Conservation (phyloP, 2,113 vertebrate species). For the Mormoops blainvillei region DNA sequence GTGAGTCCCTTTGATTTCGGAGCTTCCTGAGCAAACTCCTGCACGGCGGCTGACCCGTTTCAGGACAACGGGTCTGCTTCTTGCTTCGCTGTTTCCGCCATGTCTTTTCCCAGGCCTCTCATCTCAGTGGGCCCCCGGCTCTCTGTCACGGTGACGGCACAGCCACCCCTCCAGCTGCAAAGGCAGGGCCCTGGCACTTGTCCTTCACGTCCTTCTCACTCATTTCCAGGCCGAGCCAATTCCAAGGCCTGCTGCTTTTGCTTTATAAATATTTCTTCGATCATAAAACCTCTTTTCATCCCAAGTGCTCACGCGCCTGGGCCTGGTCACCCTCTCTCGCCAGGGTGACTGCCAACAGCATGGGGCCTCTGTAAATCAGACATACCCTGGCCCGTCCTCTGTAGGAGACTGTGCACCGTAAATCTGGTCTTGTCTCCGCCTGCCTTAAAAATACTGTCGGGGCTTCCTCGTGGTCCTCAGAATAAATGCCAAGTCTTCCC, state of each 20-base stretch:
- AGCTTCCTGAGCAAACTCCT: background rate
- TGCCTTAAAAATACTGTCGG: background rate
- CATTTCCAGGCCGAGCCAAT: background rate
- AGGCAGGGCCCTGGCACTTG: background rate
- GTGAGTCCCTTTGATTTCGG: background rate
- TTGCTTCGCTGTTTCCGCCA: background rate
- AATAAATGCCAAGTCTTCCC: background rate
- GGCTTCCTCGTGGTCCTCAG: background rate
- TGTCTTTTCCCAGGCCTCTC: too few species aligned
- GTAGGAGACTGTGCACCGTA: background rate
- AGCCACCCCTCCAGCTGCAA: background rate
- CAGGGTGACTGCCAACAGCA: background rate
- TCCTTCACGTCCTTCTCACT: background rate
- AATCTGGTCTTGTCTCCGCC: background rate
- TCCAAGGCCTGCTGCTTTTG: background rate
- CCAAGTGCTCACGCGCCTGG: background rate
- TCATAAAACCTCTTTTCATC: background rate
- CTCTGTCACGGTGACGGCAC: background rate
- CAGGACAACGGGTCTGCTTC: background rate
- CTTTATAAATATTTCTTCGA: background rate
- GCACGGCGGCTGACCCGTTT: background rate
- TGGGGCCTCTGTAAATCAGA: background rate
- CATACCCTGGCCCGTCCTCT: background rate
- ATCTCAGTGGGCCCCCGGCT: too few species aligned
- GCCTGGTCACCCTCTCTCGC: background rate